phyloP scores from a whole-genome alignment of 2,113 vertebrate genomes.

The Apaloderma vittatum region DNA sequence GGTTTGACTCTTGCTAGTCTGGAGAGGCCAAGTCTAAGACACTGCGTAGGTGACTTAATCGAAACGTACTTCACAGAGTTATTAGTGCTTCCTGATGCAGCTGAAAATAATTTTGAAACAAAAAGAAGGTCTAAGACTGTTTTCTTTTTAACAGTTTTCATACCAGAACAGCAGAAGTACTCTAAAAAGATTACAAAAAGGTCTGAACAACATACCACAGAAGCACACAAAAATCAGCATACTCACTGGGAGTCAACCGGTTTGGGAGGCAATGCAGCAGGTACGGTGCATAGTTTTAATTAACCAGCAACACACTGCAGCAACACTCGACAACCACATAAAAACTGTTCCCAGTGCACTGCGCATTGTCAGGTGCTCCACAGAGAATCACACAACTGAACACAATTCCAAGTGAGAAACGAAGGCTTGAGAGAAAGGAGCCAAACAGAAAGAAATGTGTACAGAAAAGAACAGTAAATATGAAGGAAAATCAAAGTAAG shows the following conservation, averaged over 20 bases:
- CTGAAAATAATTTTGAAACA: conserved; percentile 70
- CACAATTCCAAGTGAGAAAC: background rate
- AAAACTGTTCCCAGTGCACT: background rate
- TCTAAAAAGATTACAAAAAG: background rate
- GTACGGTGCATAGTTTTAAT: background rate
- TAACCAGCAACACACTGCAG: background rate
- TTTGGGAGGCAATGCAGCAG: background rate
- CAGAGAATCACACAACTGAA: background rate
- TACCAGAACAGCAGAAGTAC: background rate
- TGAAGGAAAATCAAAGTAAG: background rate
- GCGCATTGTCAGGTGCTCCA: background rate
- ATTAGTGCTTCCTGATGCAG: conserved; percentile 77
- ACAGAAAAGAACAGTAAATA: background rate
- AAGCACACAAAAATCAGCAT: background rate
- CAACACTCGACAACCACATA: background rate
- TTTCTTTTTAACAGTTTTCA: background rate
- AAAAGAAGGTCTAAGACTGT: background rate
- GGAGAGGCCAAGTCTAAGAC: conserved; percentile 92
- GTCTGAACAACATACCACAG: background rate
- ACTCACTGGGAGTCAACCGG: background rate
- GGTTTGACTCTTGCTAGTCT: conserved; percentile 90
- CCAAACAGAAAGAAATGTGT: background rate
- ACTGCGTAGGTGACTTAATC: conserved; percentile 86
- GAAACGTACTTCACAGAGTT: conserved; percentile 28
- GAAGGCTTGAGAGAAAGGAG: background rate